A percentile compares a stretch with the other conserved stretches of the same genome.
These are phyloP conservation scores for Prorops nasuta DNA, from an alignment of 1,140 invertebrate species.

Conservation along the genomic window DNA sequence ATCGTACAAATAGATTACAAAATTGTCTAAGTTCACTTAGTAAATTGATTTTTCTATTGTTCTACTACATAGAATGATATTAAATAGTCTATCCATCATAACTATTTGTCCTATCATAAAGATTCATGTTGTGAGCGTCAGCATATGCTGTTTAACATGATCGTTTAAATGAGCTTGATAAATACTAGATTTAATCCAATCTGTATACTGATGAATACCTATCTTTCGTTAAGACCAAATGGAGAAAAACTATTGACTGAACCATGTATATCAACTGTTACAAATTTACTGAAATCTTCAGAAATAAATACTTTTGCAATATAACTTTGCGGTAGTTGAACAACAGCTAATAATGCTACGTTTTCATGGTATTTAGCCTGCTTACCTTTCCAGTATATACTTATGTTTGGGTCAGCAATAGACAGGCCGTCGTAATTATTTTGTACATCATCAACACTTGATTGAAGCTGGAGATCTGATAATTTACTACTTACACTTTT, in stretches of 20 bases:
- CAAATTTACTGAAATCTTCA: constrained; percentile 45
- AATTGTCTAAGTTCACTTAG: too few species aligned
- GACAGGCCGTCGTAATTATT: background rate
- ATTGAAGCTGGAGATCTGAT: background rate
- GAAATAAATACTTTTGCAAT: constrained; percentile 43
- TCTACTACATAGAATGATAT: too few species aligned
- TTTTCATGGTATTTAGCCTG: constrained; percentile 23
- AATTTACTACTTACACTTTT: background rate
- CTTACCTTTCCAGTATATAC: constrained; percentile 35
- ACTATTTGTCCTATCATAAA: too few species aligned
- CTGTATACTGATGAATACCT: too few species aligned
- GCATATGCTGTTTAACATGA: too few species aligned
- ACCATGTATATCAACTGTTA: constrained; percentile 46
- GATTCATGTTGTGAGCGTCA: too few species aligned
- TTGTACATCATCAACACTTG: too few species aligned
- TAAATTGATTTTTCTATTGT: too few species aligned
- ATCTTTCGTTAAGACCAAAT: background rate
- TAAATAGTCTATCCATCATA: too few species aligned
- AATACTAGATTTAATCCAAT: too few species aligned
- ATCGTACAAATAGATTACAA: too few species aligned
- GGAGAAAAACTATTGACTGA: constrained; percentile 38
- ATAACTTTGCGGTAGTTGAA: constrained; percentile 38
- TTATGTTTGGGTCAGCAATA: background rate
- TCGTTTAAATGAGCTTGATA: too few species aligned
- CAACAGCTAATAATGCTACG: constrained; percentile 36